Evolutionary conservation across 2,888 invertebrate species (phyloP), one percentile per base, ranked within the genome.

Genomic region (Drosophila atripex): DNA sequence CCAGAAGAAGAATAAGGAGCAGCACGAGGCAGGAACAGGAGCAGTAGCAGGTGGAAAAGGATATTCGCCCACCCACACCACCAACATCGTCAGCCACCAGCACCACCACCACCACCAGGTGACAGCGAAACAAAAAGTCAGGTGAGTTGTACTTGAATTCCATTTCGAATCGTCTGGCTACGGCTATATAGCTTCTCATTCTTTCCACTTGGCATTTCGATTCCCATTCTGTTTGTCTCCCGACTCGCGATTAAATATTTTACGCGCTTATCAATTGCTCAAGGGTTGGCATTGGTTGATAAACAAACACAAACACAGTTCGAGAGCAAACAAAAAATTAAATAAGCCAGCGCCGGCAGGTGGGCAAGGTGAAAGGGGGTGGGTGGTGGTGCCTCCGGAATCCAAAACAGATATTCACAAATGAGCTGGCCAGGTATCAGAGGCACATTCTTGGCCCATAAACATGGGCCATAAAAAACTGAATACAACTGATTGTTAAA

Each of bases 231-330:
- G 52, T 78, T 69, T 80, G 60, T 72, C 66, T 85, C 69, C 52
- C 51, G 53, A 21, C 28, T 28, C 35, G 52, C 86, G 85, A 84
- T 86, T 88, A 88, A 88, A 88, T 77, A 85, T 85, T 85, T 88
- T 70, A 69, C 71, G 74, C 60, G 87, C 87, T 88, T 87, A 84
- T 84, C 88, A 88, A 75, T 78, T 65, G 71, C 73, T 76, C 63
- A 75, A 84, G 85, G 87, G 88, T 72, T 77, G 71, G 69, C 74
- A 79, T 74, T 69, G 71, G 71, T 77, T 83, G 80, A 86, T 79
- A 86, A 88, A 69, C 71, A 80, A 71, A 78, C 71, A 70, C 56
- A 66, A 74, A 51, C 47, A 53, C 43, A 35, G 23, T 38, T 51
- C 51, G 54, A 60, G 51, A 60, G 50, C 52, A 46, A 25, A 32